Evolutionary conservation across 1,140 invertebrate genomes (phyloP), one percentile per base, ranked within the genome.

Genomic region (Drosophila baimaii): DNA sequence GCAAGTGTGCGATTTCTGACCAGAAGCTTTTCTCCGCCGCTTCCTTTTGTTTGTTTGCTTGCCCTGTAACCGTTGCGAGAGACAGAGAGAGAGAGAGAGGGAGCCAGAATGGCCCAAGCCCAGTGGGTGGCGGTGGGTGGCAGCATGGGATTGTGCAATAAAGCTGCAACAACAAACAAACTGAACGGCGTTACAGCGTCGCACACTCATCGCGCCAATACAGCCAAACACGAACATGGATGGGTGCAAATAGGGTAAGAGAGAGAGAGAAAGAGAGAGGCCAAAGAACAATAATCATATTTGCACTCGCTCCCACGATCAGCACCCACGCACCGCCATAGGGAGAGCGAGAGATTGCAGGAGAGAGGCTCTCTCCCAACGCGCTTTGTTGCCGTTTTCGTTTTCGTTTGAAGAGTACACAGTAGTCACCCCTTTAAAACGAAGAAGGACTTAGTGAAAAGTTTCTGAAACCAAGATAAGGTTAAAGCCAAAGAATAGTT

Each of bases 161-260:
- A 86, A 86, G 72, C 82, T 72, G 81, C 63, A 81, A 86, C 71
- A 85, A 86, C 69, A 85, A 85, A 85, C 57, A 41, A 63, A 41
- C 35, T 69, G 75, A 76, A 86, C 80, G 77, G 79, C 46, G 63
- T 77, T 81, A 74, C 69, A 65, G 56, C 39, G 43, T 39, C 55
- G 57, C 49, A 76, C 44, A 59, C 39, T 49, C 46, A 68, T 49
- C 61, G 29, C 55, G 52, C 39, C 19, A 33, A 74, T 31, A 64
- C 56, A 69, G 13, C 17, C 56, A 75, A 63, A 44, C 47, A 69
- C 44, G 47, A 35, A n/a, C 25, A 13, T 19, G 6, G n/a, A 19
- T 23, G 29, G 12, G 12, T 3, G 10, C 1, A 4, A 49, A 5
- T 12, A 15, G 23, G 31, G 19, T n/a, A 15, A 35, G 25, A 5